Percentiles rank a stretch among this genome's conserved stretches.
These are phyloP conservation scores for Lampris incognitus DNA, from an alignment of 2,113 vertebrate species.

Conservation along the genomic window DNA sequence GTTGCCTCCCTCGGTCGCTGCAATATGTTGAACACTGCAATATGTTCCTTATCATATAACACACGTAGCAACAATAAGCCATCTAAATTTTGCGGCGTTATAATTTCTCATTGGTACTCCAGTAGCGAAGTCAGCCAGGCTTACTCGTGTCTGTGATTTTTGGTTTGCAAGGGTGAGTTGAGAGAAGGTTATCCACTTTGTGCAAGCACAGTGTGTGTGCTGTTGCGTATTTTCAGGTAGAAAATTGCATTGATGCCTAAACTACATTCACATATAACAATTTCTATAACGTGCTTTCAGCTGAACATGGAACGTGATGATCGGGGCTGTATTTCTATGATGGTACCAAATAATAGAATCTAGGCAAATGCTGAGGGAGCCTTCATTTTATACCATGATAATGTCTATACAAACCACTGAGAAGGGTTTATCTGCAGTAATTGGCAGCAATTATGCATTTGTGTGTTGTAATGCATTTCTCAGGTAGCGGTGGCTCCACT, in stretches of 20 bases:
- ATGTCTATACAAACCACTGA: neutral
- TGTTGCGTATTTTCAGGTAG: neutral
- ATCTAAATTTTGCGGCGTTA: slow-evolving; percentile 19
- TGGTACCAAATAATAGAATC: neutral
- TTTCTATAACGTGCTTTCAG: too few relatives aligned
- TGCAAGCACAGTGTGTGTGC: slow-evolving; percentile 55
- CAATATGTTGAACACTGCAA: neutral
- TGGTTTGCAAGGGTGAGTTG: slow-evolving; percentile 30
- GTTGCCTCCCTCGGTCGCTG: neutral
- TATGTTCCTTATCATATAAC: neutral
- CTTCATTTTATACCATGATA: slow-evolving; percentile 17
- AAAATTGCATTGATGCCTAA: slow-evolving; percentile 32
- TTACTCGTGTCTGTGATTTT: slow-evolving; percentile 55
- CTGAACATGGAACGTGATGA: slow-evolving; percentile 5
- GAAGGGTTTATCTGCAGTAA: neutral
- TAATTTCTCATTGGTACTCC: slow-evolving; percentile 3
- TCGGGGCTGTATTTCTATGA: too few relatives aligned
- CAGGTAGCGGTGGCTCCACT: slow-evolving; percentile 76
- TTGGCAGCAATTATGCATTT: slow-evolving; percentile 9
- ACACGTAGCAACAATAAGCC: slow-evolving; percentile 3
- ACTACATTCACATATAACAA: neutral
- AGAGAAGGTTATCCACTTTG: slow-evolving; percentile 30
- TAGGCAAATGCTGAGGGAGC: slow-evolving; percentile 1
- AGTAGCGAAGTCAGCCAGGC: slow-evolving; percentile 33
- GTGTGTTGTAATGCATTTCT: slow-evolving; percentile 5